Conservation (phyloP, 2,113 vertebrate species). For the Sceloporus tristichus region DNA sequence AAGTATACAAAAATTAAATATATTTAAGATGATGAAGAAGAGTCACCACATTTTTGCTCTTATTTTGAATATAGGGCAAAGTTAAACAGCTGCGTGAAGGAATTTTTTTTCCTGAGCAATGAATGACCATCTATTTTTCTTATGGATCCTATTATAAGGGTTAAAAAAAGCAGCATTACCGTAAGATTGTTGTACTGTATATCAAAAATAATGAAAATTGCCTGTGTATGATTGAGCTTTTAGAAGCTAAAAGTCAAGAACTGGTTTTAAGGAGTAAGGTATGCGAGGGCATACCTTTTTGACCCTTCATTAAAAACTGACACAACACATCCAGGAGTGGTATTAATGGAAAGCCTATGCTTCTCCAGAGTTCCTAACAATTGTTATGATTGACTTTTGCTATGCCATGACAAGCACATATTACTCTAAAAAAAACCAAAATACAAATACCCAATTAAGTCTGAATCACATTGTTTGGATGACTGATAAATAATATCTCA, state of each 20-base stretch:
- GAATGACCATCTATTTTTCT: background rate
- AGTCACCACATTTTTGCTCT: background rate
- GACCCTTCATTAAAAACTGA: background rate
- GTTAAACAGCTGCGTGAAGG: background rate
- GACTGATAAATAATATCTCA: background rate
- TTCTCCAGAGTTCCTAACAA: background rate
- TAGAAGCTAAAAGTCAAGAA: slow-evolving; percentile 18
- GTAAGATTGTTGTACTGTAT: background rate
- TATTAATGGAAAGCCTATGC: background rate
- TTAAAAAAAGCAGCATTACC: background rate
- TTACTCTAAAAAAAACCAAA: background rate
- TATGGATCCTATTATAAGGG: background rate
- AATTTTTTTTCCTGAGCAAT: background rate
- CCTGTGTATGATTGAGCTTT: background rate
- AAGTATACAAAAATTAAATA: background rate
- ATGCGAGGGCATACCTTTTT: background rate
- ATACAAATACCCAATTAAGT: background rate
- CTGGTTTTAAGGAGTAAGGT: slow-evolving; percentile 12
- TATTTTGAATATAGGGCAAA: background rate
- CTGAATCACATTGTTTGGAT: background rate
- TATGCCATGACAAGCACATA: slow-evolving; percentile 4
- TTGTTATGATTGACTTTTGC: background rate
- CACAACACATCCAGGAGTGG: background rate
- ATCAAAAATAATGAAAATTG: slow-evolving; percentile 30
- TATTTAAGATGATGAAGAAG: background rate